Base-by-base conservation (phyloP, 2,797 vertebrate species). In the Pseudochirops cupreus region DNA sequence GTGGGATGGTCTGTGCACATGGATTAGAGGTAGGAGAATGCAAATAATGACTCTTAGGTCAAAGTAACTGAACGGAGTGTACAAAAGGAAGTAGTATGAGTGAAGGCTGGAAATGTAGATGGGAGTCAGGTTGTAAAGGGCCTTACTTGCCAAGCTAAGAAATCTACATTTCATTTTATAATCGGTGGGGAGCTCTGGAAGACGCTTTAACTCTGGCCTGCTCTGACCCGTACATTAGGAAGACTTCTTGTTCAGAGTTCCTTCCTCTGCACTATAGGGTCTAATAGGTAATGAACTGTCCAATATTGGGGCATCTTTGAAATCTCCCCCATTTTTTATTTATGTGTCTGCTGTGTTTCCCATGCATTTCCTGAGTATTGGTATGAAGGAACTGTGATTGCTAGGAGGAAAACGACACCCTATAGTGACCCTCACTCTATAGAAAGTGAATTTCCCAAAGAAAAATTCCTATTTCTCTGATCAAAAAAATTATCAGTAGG, bases 241-340 rank as follows among this genome's bases (percentile, higher is more conserved):
- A 82, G 74, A 74, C 16, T 18, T 39, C 14, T n/a, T 74, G 62
- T 39, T 74, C 33, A 74, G 62, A 21, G 62, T 5, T 74, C 62
- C 62, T 74, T 39, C 5, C 14, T 39, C 62, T n/a, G 62, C 26
- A 18, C 31, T 29, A 62, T 2, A 10, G 11, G 5, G 62, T 39
- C 4, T 18, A 74, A 5, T 14, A 74, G 55, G 74, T 39, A 94
- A 0, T 3, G 13, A 52, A 39, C 31, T 0, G 16, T 16, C 5
- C 29, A 89, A 53, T 58, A 29, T 0, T 0, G 14, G 54, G 0
- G 0, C 4, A 6, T 87, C 91, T 92, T 29, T 18, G 46, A 94
- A 91, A n/a, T 16, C 13, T 16, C 74, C 33, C 62, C 62, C 14
- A 74, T 18, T 62, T 56, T 57, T 56, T 13, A 39, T 10, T 28